phyloP scores from a whole-genome alignment of 2,797 vertebrate species.

The Squalus acanthias region DNA sequence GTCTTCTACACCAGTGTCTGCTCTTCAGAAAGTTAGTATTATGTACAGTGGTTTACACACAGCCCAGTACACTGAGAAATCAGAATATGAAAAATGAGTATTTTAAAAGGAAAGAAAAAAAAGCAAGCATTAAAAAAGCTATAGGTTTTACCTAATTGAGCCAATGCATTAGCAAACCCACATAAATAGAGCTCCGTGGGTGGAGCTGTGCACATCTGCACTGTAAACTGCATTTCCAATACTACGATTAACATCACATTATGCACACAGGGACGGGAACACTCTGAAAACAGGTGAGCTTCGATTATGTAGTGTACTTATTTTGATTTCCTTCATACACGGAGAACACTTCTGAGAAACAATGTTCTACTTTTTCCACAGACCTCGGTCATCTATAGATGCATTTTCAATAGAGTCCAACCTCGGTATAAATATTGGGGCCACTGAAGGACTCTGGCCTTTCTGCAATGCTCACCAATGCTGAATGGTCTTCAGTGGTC shows the following conservation, averaged over 20 bases:
- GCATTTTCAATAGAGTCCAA: background rate
- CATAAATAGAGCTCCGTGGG: constrained; percentile 30
- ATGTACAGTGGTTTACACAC: constrained; percentile 14
- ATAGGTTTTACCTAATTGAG: background rate
- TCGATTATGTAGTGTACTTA: background rate
- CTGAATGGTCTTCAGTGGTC: background rate
- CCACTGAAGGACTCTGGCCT: background rate
- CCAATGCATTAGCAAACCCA: background rate
- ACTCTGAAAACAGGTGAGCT: background rate
- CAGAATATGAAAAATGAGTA: background rate
- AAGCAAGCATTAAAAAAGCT: background rate
- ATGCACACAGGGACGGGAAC: background rate
- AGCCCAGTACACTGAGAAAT: constrained; percentile 18
- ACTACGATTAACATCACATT: constrained; percentile 23
- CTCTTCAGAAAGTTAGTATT: constrained; percentile 20
- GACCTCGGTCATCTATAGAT: background rate
- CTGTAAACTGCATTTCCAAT: constrained; percentile 35
- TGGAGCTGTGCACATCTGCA: constrained; percentile 25
- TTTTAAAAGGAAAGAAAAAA: constrained; percentile 4
- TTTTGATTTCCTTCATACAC: constrained; percentile 13
- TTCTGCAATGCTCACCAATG: background rate
- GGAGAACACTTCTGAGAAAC: background rate
- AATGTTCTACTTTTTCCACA: constrained; percentile 13
- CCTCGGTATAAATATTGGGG: background rate
- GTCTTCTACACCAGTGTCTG: background rate